A percentile compares a stretch with the other conserved stretches of the same genome.
These are phyloP conservation scores for Hetaerina americana DNA, from an alignment of 1,140 invertebrate species.

Conservation along the genomic window DNA sequence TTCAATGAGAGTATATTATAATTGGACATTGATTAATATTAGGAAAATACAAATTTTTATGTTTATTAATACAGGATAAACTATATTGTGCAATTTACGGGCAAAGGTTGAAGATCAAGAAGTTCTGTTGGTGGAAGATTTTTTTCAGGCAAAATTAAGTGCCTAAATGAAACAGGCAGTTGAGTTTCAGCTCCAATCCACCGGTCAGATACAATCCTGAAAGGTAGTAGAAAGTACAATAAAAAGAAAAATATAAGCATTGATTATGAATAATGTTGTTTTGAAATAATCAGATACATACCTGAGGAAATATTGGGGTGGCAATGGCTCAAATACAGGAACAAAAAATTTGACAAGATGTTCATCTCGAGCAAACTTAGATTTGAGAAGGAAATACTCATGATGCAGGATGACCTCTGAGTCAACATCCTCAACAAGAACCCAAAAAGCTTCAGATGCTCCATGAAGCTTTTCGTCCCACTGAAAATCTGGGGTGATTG, in stretches of 20 bases:
- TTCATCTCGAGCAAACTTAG: slow-evolving; percentile 88
- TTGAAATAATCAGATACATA: slow-evolving; percentile 33
- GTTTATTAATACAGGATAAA: no score
- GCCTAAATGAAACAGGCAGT: slow-evolving; percentile 92
- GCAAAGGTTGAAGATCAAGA: slow-evolving; percentile 92
- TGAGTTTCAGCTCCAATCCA: slow-evolving; percentile 93
- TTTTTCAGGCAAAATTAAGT: slow-evolving; percentile 95
- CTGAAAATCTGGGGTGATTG: slow-evolving; percentile 97
- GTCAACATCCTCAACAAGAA: slow-evolving; percentile 96
- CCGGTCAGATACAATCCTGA: slow-evolving; percentile 35
- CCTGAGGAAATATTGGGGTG: slow-evolving; percentile 93
- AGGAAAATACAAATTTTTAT: no score
- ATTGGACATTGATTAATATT: no score
- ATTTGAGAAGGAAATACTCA: slow-evolving; percentile 93
- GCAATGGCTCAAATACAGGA: slow-evolving; percentile 94
- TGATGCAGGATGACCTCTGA: slow-evolving; percentile 92
- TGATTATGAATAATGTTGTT: no score
- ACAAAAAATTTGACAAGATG: slow-evolving; percentile 97
- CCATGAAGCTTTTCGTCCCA: slow-evolving; percentile 98
- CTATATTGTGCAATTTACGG: slow-evolving; percentile 36
- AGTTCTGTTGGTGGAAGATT: slow-evolving; percentile 95
- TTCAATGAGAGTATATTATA: no score
- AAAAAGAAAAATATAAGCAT: slow-evolving; percentile 29
- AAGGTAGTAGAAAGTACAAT: slow-evolving; percentile 31
- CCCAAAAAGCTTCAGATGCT: slow-evolving; percentile 96